Base-by-base conservation (phyloP, 2,888 invertebrate genomes). In the Hoplodrina ambigua region DNA sequence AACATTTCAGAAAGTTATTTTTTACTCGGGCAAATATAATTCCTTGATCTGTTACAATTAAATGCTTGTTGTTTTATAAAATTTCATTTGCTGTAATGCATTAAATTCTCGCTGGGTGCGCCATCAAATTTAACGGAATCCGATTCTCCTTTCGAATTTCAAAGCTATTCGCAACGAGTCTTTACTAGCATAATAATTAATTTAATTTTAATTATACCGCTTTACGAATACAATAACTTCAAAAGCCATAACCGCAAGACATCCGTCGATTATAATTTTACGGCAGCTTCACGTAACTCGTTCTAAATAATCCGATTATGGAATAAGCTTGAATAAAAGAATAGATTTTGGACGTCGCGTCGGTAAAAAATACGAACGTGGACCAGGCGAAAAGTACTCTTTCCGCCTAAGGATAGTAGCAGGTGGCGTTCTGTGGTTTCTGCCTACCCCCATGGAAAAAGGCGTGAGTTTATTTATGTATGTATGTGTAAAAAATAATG, bases 251-350 rank as follows among this genome's bases (percentile, higher is more conserved):
- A 50, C 71, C 37, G 20, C 13, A 53, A 71, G 62, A 75, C 53
- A 59, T 64, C 54, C 55, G 53, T 41, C 76, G 50, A 61, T 70
- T 19, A 56, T 49, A 66, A 76, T 58, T 59, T 78, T 41, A 78
- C 46, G 33, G n/a, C 46, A 46, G 17, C 54, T 46, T 68, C 72
- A 80, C 44, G 53, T 63, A 69, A 65, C 30, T 52, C 61, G 15
- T 61, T 58, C 50, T 55, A 46, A 54, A 67, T 72, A 75, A 81
- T 77, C 64, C 19, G 63, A 81, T 78, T 77, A 78, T 53, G 65
- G 57, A 55, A 60, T 53, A 41, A 54, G 46, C 30, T n/a, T 76
- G 72, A 81, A 84, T 81, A 72, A 73, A 72, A 66, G 75, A 80
- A 66, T 49, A 75, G 56, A 64, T 54, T 72, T 25, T 60, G n/a